Evolutionary conservation across 30 jellyfish, hydroid and myxozoan genomes (phyloP), one percentile per base, ranked within the genome.

Genomic region (Aurelia aurita): DNA sequence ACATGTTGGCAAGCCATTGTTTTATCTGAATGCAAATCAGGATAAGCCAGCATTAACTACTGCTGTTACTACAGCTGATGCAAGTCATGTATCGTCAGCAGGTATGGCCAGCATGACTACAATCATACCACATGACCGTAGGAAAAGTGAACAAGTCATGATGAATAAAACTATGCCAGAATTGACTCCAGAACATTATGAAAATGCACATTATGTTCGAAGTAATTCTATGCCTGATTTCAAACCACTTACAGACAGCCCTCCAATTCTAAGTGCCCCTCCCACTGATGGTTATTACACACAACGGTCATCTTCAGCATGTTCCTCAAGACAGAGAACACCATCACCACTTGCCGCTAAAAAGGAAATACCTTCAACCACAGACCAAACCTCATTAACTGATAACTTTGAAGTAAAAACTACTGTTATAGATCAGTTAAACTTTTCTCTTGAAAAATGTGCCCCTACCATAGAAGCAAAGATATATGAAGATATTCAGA

Each of bases 241-340:
- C 68, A 57, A 31, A 22, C 85, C 79, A 64, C 25, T 58, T 12
- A 47, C 3, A 46, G 83, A 54, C 49, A 73, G 74, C 14, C 78
- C 85, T n/a, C 87, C 64, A 9, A 32, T 44, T 8, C 22, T 71
- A 10, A 57, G 49, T 20, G 89, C 97, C 19, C 97, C 97, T 15
- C 97, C 97, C 16, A 69, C 87, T 12, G 90, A 69, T 53, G 97
- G 97, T n/a, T 89, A 89, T 57, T 89, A 89, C 59, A 63, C 93
- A 34, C 54, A 23, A 22, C 64, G 90, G 20, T 90, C 92, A 7
- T 78, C 86, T 20, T 88, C 96, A 1, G 92, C 96, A 3, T 19
- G 64, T 31, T 19, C 91, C 15, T 71, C 96, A 67, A 69, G 89
- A 61, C 89, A 88, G 64, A 59, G 85, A 39, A 88, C 90, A 6